Conservation (phyloP, 2,797 vertebrate species). For the Liparis tanakae region DNA sequence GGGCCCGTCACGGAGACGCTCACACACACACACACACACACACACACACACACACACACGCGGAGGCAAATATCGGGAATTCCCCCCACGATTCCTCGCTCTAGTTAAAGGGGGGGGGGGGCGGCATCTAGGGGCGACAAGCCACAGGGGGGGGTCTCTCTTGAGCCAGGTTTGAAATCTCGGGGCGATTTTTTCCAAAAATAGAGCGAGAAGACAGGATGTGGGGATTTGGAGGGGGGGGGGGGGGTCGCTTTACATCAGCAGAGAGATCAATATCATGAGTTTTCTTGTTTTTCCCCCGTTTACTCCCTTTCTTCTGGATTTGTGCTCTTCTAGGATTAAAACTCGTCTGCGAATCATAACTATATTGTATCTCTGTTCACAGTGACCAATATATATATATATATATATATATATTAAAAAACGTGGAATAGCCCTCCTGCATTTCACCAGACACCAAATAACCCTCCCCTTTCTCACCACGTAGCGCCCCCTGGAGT, state of each 20-base stretch:
- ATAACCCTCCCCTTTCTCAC: slow-evolving; percentile 21
- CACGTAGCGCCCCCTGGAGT: slow-evolving; percentile 42
- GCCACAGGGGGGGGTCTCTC: slow-evolving; percentile 52
- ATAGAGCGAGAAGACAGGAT: too few relatives aligned
- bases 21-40: slow-evolving; percentile 20
- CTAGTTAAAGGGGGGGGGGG: slow-evolving; percentile 76
- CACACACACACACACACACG: slow-evolving; percentile 20
- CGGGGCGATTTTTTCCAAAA: too few relatives aligned
- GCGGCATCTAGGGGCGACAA: slow-evolving; percentile 59
- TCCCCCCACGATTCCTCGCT: slow-evolving; percentile 66
- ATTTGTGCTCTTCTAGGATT: slow-evolving; percentile 76
- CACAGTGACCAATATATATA: slow-evolving; percentile 62
- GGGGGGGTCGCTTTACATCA: slow-evolving; percentile 84
- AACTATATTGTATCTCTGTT: slow-evolving; percentile 73
- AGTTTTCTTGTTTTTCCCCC: slow-evolving; percentile 53
- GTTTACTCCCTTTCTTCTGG: slow-evolving; percentile 35
- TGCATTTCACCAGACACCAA: too few relatives aligned
- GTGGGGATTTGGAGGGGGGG: neutral
- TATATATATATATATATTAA: neutral
- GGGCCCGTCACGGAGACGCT: slow-evolving; percentile 54
- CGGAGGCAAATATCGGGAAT: slow-evolving; percentile 43
- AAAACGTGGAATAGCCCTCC: neutral
- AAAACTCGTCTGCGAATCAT: slow-evolving; percentile 66
- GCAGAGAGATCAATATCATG: slow-evolving; percentile 70
- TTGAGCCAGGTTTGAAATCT: neutral